phyloP scores from a whole-genome alignment of 1,140 invertebrate species.

The Megalopta genalis region DNA sequence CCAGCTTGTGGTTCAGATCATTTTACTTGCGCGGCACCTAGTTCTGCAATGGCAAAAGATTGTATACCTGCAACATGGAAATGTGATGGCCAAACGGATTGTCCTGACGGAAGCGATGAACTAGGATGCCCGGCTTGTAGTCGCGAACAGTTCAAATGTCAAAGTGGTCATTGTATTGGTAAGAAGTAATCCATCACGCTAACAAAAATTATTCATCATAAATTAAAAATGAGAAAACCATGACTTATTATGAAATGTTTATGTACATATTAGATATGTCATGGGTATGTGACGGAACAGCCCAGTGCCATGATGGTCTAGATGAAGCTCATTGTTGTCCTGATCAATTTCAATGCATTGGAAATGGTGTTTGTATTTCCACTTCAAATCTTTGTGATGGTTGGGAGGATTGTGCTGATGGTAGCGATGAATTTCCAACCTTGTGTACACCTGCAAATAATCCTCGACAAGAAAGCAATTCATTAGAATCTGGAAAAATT shows the following conservation, averaged over 20 bases:
- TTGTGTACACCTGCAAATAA: conserved; percentile 79
- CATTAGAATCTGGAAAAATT: conserved; percentile 77
- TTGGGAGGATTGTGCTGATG: conserved; percentile 86
- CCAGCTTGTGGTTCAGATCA: conserved; percentile 88
- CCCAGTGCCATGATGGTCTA: conserved; percentile 86
- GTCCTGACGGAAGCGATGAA: conserved; percentile 91
- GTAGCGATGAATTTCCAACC: conserved; percentile 85
- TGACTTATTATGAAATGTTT: conserved; percentile 6
- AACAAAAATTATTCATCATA: not conserved
- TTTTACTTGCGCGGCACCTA: conserved; percentile 86
- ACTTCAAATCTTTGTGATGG: conserved; percentile 84
- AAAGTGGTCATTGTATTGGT: conserved; percentile 89
- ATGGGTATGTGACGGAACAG: conserved; percentile 86
- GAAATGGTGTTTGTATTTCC: conserved; percentile 83
- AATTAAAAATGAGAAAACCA: conserved; percentile 18
- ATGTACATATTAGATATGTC: conserved; percentile 69
- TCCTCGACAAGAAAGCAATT: conserved; percentile 64
- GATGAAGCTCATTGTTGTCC: conserved; percentile 84
- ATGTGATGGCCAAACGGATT: conserved; percentile 92
- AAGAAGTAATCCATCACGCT: conserved; percentile 64
- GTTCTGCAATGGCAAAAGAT: conserved; percentile 79
- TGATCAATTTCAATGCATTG: conserved; percentile 84
- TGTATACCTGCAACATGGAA: conserved; percentile 93
- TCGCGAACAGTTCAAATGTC: conserved; percentile 86
- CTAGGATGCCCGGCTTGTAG: conserved; percentile 84